Conservation (phyloP, 2,888 invertebrate species). For the Gasteruption jaculator region DNA sequence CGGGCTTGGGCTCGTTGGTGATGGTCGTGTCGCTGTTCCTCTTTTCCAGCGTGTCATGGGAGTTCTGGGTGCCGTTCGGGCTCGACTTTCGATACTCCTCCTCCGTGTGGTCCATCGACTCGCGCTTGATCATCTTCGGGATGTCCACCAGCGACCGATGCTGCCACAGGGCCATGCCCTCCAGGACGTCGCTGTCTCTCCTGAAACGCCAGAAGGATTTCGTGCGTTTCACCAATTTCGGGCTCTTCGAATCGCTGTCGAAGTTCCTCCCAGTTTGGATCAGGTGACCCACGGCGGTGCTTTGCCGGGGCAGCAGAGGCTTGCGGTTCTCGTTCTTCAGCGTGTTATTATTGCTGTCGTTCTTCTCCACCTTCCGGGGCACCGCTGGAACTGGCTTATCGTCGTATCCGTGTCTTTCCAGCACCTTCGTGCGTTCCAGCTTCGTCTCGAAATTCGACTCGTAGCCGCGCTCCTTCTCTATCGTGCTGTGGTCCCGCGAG, state of each 20-base stretch:
- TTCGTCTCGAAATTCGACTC: constrained; percentile 50
- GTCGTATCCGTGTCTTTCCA: constrained; percentile 35
- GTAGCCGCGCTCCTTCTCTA: constrained; percentile 48
- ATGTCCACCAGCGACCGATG: constrained; percentile 79
- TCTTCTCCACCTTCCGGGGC: constrained; percentile 28
- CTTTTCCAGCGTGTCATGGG: constrained; percentile 33
- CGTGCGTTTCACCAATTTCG: constrained; percentile 66
- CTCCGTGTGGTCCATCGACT: constrained; percentile 51
- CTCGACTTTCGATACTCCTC: no score
- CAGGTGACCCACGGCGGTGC: constrained; percentile 35
- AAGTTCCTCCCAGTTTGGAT: constrained; percentile 37
- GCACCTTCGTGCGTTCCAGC: constrained; percentile 41
- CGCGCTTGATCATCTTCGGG: constrained; percentile 56
- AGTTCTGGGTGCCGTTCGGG: no score
- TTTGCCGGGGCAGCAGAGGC: constrained; percentile 55
- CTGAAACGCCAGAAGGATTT: constrained; percentile 86
- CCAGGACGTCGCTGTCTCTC: constrained; percentile 69
- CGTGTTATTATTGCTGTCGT: constrained; percentile 45
- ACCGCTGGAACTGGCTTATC: constrained; percentile 16
- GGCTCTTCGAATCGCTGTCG: constrained; percentile 56
- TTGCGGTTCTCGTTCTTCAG: constrained; percentile 50
- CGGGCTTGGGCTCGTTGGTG: constrained; percentile 46
- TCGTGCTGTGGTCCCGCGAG: constrained; percentile 22
- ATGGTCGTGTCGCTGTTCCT: constrained; percentile 42
- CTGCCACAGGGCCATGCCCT: constrained; percentile 84